phyloP scores from a whole-genome alignment of 2,113 vertebrate species.

The Chrysochloris asiatica region DNA sequence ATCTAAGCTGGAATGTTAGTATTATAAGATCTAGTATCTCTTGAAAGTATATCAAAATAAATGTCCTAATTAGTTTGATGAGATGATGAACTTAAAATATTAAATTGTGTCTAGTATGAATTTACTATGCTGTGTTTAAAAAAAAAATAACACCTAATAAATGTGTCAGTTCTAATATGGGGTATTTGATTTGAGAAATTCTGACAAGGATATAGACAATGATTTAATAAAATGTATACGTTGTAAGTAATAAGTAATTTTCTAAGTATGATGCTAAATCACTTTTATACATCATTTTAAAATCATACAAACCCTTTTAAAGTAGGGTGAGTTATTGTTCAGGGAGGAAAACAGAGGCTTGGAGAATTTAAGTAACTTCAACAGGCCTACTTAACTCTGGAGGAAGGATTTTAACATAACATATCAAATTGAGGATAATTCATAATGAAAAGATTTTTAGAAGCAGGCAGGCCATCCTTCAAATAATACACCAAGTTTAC shows the following conservation, averaged over 20 bases:
- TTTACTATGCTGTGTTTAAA: not conserved
- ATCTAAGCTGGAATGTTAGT: conserved; percentile 47
- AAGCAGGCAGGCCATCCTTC: not conserved
- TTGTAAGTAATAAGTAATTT: not conserved
- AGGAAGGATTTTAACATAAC: not conserved
- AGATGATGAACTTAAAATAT: conserved; percentile 50
- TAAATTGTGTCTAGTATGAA: conserved; percentile 9
- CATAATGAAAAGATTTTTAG: conserved; percentile 35
- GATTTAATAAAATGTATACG: not conserved
- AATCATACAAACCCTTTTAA: not conserved
- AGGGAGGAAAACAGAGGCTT: not conserved
- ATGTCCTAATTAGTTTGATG: conserved; percentile 32
- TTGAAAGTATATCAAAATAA: conserved; percentile 65
- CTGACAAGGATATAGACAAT: not conserved
- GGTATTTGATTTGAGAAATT: not conserved
- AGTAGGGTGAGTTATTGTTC: not conserved
- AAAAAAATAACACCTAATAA: not conserved
- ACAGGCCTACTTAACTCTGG: not conserved
- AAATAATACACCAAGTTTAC: conserved; percentile 17
- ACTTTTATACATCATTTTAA: not conserved
- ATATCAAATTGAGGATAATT: not conserved
- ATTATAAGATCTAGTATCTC: conserved; percentile 3
- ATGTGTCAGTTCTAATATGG: not conserved
- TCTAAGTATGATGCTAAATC: not conserved
- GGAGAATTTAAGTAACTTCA: not conserved